These are phyloP conservation scores for Felis catus DNA, from an alignment of 2,113 vertebrate genomes.

Conservation along the genomic window F.catus_Fca126_mat1.0 CM031413.1:44500501-44501000, in stretches of 20 bases:
- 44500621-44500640: no score
- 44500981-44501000: not conserved
- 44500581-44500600: not conserved
- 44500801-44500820: not conserved
- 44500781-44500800: not conserved
- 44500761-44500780: not conserved
- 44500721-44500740: not conserved
- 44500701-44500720: not conserved
- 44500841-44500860: not conserved
- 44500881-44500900: not conserved
- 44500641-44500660: no score
- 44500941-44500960: not conserved
- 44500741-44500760: not conserved
- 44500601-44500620: not conserved
- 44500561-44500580: not conserved
- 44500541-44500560: not conserved
- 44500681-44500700: not conserved
- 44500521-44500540: not conserved
- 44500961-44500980: not conserved
- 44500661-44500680: no score
- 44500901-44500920: not conserved
- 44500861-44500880: not conserved
- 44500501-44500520: not conserved
- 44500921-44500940: not conserved
- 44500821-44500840: not conserved